phyloP scores from a whole-genome alignment of 2,888 invertebrate species.

The Leptopterna dolabrata region DNA sequence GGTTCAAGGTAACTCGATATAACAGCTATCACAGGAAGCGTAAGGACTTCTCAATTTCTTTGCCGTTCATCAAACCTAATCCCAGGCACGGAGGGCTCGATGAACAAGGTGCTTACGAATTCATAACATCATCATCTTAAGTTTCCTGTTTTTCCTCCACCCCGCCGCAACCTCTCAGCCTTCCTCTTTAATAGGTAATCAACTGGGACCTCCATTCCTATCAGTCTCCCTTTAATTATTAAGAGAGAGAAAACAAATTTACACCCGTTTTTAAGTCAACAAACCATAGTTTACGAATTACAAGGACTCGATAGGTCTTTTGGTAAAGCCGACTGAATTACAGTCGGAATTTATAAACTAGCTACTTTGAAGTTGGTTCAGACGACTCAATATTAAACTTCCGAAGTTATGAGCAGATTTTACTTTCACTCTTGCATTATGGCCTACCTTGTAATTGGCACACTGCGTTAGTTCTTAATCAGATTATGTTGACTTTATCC shows the following conservation, averaged over 20 bases:
- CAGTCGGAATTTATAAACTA: too few species aligned
- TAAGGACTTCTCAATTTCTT: background rate
- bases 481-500: too few species aligned
- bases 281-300: background rate
- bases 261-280: background rate
- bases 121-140: constrained; percentile 8
- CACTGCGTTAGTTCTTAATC: too few species aligned
- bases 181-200: constrained; percentile 8
- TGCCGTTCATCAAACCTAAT: background rate
- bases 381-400: too few species aligned
- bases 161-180: background rate
- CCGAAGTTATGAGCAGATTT: too few species aligned
- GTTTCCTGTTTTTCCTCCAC: background rate
- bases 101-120: background rate
- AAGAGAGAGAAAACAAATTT: background rate
- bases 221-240: background rate
- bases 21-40: background rate
- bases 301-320: background rate
- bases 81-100: background rate
- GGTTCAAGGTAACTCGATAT: too few species aligned
- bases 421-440: background rate
- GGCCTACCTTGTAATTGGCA: too few species aligned
- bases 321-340: background rate
- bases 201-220: constrained; percentile 23
- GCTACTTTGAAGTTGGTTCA: too few species aligned